Evolutionary conservation across 2,888 invertebrate genomes (phyloP).

Genomic region (Lycocerus yunnanus): DNA sequence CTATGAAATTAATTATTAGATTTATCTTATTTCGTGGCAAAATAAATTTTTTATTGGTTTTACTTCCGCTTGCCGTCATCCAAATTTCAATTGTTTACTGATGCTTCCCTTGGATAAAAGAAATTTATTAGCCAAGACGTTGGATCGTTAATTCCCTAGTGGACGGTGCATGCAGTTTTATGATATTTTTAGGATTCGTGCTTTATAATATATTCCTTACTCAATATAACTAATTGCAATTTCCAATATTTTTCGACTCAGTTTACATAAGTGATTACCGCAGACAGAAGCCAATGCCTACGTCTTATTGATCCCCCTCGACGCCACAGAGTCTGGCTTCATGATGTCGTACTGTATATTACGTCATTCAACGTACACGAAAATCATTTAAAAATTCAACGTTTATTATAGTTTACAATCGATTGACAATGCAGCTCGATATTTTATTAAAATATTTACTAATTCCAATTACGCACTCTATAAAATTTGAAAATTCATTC

Average conservation of each 20-base stretch:
- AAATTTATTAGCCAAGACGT: background rate
- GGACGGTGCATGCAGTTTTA: background rate
- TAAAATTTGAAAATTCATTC: background rate
- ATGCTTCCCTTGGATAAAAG: background rate
- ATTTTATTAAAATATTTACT: background rate
- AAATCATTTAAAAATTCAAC: background rate
- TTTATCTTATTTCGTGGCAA: background rate
- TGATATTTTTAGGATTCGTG: background rate
- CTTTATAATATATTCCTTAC: background rate
- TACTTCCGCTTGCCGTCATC: background rate
- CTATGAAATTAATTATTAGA: background rate
- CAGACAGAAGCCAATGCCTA: constrained; percentile 38
- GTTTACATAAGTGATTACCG: constrained; percentile 35
- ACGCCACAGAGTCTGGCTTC: constrained; percentile 35
- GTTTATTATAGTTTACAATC: background rate
- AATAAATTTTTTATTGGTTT: background rate
- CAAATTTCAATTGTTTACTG: background rate
- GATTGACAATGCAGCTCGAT: background rate
- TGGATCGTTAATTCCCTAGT: background rate
- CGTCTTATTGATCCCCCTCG: constrained; percentile 45
- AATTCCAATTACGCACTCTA: background rate
- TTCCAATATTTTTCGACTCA: background rate
- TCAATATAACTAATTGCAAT: background rate
- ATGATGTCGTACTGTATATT: constrained; percentile 23
- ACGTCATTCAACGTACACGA: constrained; percentile 24